Evolutionary conservation across 2,113 vertebrate genomes (phyloP).

Genomic region (Hirundichthys speculiger): DNA sequence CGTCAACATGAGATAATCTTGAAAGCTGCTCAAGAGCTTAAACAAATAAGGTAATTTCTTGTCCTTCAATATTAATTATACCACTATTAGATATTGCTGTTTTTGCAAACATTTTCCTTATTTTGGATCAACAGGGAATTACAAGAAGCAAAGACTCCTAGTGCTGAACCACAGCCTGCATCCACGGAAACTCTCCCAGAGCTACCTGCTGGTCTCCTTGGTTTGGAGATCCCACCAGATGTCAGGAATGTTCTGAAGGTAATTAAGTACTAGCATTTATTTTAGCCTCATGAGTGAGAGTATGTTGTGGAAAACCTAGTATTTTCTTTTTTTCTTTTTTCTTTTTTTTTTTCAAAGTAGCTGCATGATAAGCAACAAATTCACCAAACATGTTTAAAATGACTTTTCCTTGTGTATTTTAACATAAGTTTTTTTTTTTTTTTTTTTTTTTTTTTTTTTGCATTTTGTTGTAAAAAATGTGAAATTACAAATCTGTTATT

Average conservation of each 20-base stretch:
- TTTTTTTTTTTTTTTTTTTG: neutral
- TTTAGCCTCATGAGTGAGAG: neutral
- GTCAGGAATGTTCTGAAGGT: conserved; percentile 82
- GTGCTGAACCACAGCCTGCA: conserved; percentile 49
- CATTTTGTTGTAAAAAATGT: neutral
- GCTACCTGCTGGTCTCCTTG: conserved; percentile 76
- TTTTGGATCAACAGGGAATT: conserved; percentile 68
- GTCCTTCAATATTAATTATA: neutral
- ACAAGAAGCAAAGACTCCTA: conserved; percentile 69
- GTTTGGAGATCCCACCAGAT: conserved; percentile 81
- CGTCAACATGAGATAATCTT: conserved; percentile 98
- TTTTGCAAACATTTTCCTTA: neutral
- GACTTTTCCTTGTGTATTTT: neutral
- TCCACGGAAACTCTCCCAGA: conserved; percentile 61
- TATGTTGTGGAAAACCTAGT: neutral
- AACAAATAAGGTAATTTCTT: conserved; percentile 91
- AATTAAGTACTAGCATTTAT: neutral
- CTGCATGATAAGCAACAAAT: too few species aligned
- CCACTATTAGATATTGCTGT: neutral
- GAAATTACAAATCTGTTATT: neutral
- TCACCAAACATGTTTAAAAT: too few species aligned
- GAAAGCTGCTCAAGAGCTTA: conserved; percentile 98
- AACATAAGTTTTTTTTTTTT: neutral
- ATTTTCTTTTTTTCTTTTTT: too few species aligned
- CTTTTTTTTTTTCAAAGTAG: too few species aligned